Percentiles rank a stretch among this genome's conserved stretches.
These are phyloP conservation scores for Lonchura striata DNA, from an alignment of 2,113 vertebrate genomes.

Conservation along the genomic window DNA sequence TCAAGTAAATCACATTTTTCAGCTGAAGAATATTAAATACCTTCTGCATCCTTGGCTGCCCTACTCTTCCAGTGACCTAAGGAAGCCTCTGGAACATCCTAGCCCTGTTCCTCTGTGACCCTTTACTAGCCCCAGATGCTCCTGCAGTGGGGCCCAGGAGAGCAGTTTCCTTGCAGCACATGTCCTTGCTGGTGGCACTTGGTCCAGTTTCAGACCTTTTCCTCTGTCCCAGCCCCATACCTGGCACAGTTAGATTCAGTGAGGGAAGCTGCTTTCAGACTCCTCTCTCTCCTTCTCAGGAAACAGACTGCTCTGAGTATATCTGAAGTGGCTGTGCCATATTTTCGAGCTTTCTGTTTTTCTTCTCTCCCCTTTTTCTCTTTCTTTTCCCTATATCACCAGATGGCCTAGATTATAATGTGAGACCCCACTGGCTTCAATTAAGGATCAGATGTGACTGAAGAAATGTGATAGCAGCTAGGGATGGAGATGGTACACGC, in stretches of 20 bases:
- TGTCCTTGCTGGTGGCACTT: background rate
- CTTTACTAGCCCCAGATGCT: background rate
- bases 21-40: background rate
- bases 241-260: background rate
- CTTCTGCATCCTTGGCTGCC: background rate
- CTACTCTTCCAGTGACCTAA: background rate
- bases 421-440: slow-evolving; percentile 18
- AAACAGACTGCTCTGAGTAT: background rate
- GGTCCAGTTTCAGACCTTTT: background rate
- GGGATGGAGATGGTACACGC: slow-evolving; percentile 36
- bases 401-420: slow-evolving; percentile 12
- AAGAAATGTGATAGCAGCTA: slow-evolving; percentile 48
- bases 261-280: background rate
- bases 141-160: no score
- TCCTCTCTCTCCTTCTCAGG: background rate
- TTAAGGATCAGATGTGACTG: slow-evolving; percentile 45
- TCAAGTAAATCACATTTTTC: background rate
- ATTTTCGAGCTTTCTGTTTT: background rate
- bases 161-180: background rate
- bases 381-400: background rate
- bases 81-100: background rate
- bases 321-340: background rate
- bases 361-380: background rate
- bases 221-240: background rate
- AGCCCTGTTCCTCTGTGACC: background rate